Evolutionary conservation across 2,113 vertebrate genomes (phyloP).

Genomic region (Rallus limicola): DNA sequence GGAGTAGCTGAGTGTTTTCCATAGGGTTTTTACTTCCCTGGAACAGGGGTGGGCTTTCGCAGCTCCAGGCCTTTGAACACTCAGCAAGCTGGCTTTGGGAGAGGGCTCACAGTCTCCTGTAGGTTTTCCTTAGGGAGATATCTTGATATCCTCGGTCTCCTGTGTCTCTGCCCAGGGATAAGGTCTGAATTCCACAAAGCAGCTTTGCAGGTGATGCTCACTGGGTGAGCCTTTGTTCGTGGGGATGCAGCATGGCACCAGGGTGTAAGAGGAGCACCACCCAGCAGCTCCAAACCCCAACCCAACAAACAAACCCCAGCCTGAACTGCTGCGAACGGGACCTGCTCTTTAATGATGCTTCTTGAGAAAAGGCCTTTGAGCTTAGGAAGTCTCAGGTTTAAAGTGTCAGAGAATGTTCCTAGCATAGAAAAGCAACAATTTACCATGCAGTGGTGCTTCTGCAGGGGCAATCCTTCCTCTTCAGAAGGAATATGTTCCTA

Average conservation of each 20-base stretch:
- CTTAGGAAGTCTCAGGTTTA: neutral
- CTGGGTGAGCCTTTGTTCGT: neutral
- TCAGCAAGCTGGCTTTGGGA: neutral
- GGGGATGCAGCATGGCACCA: neutral
- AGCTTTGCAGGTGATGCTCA: neutral
- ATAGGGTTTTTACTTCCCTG: neutral
- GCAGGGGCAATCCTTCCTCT: neutral
- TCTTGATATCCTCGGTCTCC: neutral
- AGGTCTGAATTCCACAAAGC: neutral
- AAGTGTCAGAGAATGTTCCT: neutral
- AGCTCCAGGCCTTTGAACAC: neutral
- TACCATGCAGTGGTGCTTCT: neutral
- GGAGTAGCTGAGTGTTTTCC: neutral
- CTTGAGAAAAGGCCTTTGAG: neutral
- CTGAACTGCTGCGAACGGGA: neutral
- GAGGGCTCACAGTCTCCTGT: neutral
- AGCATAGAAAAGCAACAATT: neutral
- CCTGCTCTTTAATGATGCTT: neutral
- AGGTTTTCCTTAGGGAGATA: neutral
- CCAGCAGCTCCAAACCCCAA: neutral
- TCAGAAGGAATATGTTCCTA: neutral
- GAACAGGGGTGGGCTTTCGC: too few relatives aligned
- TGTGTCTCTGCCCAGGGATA: neutral
- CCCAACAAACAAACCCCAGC: neutral
- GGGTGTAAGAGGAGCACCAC: neutral